Evolutionary conservation across 2,888 invertebrate genomes (phyloP).

Genomic region (Ectemnius continuus): DNA sequence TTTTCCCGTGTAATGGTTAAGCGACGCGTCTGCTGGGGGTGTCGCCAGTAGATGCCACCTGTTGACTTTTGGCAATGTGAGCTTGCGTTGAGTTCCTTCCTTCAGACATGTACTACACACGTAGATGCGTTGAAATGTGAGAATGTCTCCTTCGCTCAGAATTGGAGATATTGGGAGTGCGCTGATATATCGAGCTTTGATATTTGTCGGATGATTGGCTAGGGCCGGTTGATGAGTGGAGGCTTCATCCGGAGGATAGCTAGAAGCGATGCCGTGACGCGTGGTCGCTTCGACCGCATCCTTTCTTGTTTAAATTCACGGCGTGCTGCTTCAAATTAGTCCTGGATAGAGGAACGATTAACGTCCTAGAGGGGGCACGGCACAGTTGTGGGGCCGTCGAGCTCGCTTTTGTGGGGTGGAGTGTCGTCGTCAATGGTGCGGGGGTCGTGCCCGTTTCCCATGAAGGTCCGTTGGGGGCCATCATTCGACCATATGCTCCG

Average conservation of each 20-base stretch:
- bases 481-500: conserved; percentile 71
- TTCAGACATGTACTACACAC: conserved; percentile 28
- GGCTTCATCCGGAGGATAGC: too few species aligned
- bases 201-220: too few species aligned
- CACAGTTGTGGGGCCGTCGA: conserved; percentile 19
- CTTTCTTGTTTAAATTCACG: conserved; percentile 69
- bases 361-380: conserved; percentile 64
- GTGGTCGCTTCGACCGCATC: conserved; percentile 58
- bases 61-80: conserved; percentile 76
- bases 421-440: conserved; percentile 61
- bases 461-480: conserved; percentile 78
- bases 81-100: conserved; percentile 62
- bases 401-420: conserved; percentile 39
- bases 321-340: conserved; percentile 68
- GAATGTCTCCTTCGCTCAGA: too few species aligned
- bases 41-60: conserved; percentile 74
- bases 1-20: conserved; percentile 77
- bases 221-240: too few species aligned
- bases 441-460: conserved; percentile 75
- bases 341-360: conserved; percentile 68
- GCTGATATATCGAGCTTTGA: too few species aligned
- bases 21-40: conserved; percentile 74
- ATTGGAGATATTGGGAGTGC: too few species aligned
- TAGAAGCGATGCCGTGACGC: conserved; percentile 1
- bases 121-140: conserved; percentile 56